phyloP scores from a whole-genome alignment of 2,888 invertebrate species.

The Homarus gammarus region DNA sequence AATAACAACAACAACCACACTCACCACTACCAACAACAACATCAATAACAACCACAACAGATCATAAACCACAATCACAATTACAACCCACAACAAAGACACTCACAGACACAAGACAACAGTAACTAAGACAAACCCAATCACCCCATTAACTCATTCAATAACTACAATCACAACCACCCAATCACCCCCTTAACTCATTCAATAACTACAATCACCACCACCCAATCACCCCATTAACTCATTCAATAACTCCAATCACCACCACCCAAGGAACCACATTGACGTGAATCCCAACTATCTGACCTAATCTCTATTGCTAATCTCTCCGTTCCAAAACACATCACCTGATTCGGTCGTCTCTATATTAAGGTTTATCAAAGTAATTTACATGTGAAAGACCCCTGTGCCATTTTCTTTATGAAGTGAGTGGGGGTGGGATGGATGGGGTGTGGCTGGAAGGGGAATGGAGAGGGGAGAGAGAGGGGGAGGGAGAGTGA shows the following conservation, averaged over 20 bases:
- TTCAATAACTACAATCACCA: background rate
- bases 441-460: too few relatives aligned
- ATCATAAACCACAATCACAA: too few relatives aligned
- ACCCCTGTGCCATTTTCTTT: slow-evolving; percentile 23
- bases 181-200: background rate
- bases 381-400: slow-evolving; percentile 49
- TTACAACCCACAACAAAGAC: too few relatives aligned
- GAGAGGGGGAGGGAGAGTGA: background rate
- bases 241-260: background rate
- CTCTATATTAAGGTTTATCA: slow-evolving; percentile 37
- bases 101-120: too few relatives aligned
- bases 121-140: too few relatives aligned
- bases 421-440: background rate
- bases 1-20: too few relatives aligned
- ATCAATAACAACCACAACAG: too few relatives aligned
- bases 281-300: too few relatives aligned
- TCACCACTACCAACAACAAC: too few relatives aligned
- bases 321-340: background rate
- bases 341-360: slow-evolving; percentile 31
- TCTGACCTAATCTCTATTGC: background rate
- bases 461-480: background rate
- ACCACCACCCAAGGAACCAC: too few relatives aligned
- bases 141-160: too few relatives aligned
- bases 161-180: too few relatives aligned
- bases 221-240: background rate